Evolutionary conservation across 2,113 vertebrate genomes (phyloP).

Genomic region (Otus sunia): DNA sequence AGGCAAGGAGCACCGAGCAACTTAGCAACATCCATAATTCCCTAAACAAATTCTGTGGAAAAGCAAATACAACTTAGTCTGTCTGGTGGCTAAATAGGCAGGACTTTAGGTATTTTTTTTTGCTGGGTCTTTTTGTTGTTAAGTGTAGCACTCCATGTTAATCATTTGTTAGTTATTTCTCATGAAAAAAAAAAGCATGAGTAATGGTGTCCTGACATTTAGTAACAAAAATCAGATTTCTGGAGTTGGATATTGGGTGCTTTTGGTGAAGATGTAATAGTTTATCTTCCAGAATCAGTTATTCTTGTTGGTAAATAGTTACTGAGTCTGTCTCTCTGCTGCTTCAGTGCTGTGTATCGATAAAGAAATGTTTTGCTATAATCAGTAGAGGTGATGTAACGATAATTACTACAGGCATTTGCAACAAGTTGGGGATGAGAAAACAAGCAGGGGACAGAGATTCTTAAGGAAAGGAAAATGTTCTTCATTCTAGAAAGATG

Average conservation of each 20-base stretch:
- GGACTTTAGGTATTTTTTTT: background rate
- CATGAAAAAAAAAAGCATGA: background rate
- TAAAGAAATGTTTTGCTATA: background rate
- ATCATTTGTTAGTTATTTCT: slow-evolving; percentile 5
- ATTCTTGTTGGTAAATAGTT: background rate
- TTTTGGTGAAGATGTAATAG: background rate
- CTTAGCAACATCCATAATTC: slow-evolving; percentile 36
- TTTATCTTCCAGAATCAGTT: background rate
- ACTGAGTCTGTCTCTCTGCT: background rate
- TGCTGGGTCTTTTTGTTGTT: background rate
- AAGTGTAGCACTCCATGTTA: background rate
- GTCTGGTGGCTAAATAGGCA: background rate
- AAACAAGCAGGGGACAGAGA: background rate
- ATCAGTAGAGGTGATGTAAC: background rate
- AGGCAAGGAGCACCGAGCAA: background rate
- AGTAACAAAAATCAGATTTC: background rate
- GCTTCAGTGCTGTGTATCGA: background rate
- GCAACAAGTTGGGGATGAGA: slow-evolving; percentile 6
- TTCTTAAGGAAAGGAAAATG: background rate
- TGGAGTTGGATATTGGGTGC: background rate
- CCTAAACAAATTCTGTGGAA: slow-evolving; percentile 9
- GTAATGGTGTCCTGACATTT: background rate
- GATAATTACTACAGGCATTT: background rate
- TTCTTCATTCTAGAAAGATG: background rate
- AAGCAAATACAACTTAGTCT: slow-evolving; percentile 5